Evolutionary conservation across 35 echinoderm and acorn worm genomes (phyloP), one percentile per base, ranked within the genome.

Genomic region (Hemicentrotus pulcherrimus): DNA sequence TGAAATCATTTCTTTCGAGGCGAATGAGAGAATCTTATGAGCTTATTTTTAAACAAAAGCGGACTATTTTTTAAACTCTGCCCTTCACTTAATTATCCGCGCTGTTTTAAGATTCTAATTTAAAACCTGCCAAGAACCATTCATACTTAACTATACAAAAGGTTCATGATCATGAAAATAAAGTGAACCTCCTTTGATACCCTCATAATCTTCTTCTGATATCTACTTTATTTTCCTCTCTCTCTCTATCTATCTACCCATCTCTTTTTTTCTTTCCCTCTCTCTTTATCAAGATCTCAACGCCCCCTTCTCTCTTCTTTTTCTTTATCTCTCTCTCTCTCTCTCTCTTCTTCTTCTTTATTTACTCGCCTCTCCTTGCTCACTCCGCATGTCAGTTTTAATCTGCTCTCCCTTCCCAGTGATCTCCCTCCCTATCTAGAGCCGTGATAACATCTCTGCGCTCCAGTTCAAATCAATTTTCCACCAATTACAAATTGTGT

Each of bases 381-480:
- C 50, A 55, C 11, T 55, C 10, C 50, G 15, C 65, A 78, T 28
- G 22, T 78, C 19, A 78, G 3, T 78, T 78, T 18, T 78, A 7
- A 28, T 28, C 24, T 15, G 19, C 4, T 18, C 24, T 78, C 28
- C 65, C 65, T n/a, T 18, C 22, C 22, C 19, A 3, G 28, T 5
- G 22, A 78, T n/a, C 65, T n/a, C 19, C 65, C n/a, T 78, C 65
- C 28, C 65, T 22, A 78, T 78, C 65, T 4, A 7, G 28, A 78
- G 65, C 65, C 65, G 65, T 78, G 22, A 78, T 78, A 78, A 78
- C 65, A 28, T 78, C 65, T n/a, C 24, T 28, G 28, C 65, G 65
- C 65, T 78, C 65, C 65, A 78, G 24, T 78, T 78, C 65, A 78
- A 78, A 78, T 78, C 65, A 78, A 78, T 78, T 78, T 78, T 78